Evolutionary conservation across 2,113 vertebrate species (phyloP).

Genomic region (Papio anubis): DNA sequence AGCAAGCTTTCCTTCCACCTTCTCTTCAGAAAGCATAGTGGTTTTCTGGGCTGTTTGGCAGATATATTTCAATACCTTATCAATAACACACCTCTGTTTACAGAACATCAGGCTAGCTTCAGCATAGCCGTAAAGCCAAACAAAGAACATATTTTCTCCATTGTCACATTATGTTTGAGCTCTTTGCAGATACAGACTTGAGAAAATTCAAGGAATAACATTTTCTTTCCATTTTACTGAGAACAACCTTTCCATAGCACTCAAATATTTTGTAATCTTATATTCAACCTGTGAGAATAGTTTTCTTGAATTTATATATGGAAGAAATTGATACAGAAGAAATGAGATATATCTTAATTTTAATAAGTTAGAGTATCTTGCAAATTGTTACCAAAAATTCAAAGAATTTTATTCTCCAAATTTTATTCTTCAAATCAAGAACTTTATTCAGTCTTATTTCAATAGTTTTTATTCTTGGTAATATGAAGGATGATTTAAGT

Average conservation of each 20-base stretch:
- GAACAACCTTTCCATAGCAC: background rate
- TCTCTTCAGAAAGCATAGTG: constrained; percentile 52
- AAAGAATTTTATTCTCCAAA: too few species aligned
- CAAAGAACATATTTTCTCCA: background rate
- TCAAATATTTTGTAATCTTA: background rate
- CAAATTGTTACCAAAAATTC: background rate
- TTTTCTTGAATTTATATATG: background rate
- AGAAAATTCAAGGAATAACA: background rate
- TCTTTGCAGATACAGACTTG: background rate
- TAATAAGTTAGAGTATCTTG: background rate
- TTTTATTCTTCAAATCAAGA: constrained; percentile 51
- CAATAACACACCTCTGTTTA: background rate
- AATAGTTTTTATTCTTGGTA: constrained; percentile 75
- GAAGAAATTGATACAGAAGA: background rate
- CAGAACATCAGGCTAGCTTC: background rate
- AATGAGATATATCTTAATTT: background rate
- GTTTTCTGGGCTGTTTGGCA: constrained; percentile 59
- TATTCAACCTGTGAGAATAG: background rate
- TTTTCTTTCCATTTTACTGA: constrained; percentile 38
- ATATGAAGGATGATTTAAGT: constrained; percentile 85
- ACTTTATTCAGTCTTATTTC: constrained; percentile 82
- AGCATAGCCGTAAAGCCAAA: background rate
- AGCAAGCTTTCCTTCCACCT: constrained; percentile 71
- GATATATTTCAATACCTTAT: constrained; percentile 16
- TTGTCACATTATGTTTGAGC: background rate